Evolutionary conservation across 2,888 invertebrate species (phyloP), one percentile per base, ranked within the genome.

Genomic region (Lasiommata megera): DNA sequence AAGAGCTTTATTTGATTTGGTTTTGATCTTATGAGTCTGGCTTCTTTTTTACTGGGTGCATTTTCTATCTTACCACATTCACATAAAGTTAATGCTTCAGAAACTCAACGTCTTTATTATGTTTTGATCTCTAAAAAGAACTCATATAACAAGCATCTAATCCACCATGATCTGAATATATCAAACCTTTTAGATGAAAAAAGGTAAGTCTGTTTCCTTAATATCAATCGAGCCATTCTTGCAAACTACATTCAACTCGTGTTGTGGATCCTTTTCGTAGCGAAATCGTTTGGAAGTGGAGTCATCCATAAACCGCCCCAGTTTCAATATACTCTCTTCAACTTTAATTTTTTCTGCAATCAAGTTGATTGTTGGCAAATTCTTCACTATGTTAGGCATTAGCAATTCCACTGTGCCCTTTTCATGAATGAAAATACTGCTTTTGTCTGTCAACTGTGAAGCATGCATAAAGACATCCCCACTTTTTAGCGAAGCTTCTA

Each of bases 351-450:
- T 89, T 31, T 86, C 88, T 0, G 91, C 91, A 70, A 91, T 91
- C 55, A 92, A 74, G 70, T 91, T 91, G 6, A 89, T 90, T 47
- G 87, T 80, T 6, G 88, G 88, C 62, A 91, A 75, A 63, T 88
- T 88, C 41, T 84, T 81, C 6, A 87, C 46, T 61, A 89, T 84
- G 18, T 90, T 80, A 38, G 82, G 82, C 46, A 92, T 81, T 0
- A 83, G 62, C n/a, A 92, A 67, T 50, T 89, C 83, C 0, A 91
- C 91, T 73, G 88, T 84, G 0, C 91, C 91, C 29, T 91, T 88
- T 68, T 91, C 91, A 67, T 91, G 91, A 58, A 91, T 88, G 61
- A 91, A 91, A 62, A 91, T 89, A 67, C 90, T 91, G 66, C 85
- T 91, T 68, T 90, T 91, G 0, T 84, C 81, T 9, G 74, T 79